Base-by-base conservation (phyloP, 2,888 invertebrate species). In the Taphrorychus bicolor region DNA sequence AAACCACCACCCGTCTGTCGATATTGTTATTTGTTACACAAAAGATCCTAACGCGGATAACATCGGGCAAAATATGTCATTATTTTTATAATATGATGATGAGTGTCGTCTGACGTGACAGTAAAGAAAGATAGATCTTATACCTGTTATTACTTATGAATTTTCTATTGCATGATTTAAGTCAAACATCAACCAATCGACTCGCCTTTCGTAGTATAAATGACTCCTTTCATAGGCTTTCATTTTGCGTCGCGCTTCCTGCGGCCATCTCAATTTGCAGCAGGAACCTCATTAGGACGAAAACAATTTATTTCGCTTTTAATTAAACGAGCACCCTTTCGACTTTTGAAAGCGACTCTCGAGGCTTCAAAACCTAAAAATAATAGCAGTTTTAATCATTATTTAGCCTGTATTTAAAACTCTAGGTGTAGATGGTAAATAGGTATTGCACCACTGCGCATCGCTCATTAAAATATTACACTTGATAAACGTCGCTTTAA, bases 401-500 rank as follows among this genome's bases (percentile, higher is more conserved):
- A 70, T 69, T 64, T 67, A 60, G 62, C 53, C 62, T 21, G 58
- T 22, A 59, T 59, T 59, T 69, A 18, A 56, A 59, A 51, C 45
- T 59, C 52, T 48, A 64, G 68, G 49, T 54, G 45, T 16, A 53
- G 22, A 59, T 51, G 54, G 70, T 66, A 73, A 74, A 74, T 73
- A 72, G 71, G 73, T 60, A 64, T 76, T 78, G 80, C 81, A 77
- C 77, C 79, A 75, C 74, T 81, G 80, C 81, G 79, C 78, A 80
- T 80, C 81, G 74, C 81, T 81, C 80, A 77, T 81, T 81, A 81
- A 81, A 81, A 81, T 79, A 79, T 80, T 77, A 79, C 32, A 17
- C 22, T 9, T 51, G 51, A n/a, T 22, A 48, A n/a, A n/a, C n/a
- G n/a, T n/a, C n/a, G n/a, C n/a, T n/a, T n/a, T n/a, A n/a, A n/a